A percentile compares a stretch with the other conserved stretches of the same genome.
Evolutionary conservation across 2,888 invertebrate genomes (phyloP).

Genomic region (Chalcis sispes): DNA sequence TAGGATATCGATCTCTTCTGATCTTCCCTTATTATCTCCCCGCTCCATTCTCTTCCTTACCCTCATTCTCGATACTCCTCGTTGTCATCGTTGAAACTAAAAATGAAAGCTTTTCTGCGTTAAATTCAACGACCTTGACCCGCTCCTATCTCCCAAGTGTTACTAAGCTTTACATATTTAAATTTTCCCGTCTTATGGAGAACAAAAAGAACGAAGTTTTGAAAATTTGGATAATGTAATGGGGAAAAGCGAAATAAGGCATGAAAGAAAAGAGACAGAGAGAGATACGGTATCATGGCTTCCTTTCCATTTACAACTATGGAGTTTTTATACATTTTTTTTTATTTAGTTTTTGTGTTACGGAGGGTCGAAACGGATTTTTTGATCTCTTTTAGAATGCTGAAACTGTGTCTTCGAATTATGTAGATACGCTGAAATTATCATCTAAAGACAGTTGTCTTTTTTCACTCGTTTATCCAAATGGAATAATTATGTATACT

Average conservation of each 20-base stretch:
- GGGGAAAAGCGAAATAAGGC: not conserved
- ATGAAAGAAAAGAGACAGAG: no score
- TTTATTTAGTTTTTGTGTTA: no score
- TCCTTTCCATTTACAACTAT: slow-evolving; percentile 14
- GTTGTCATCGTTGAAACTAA: not conserved
- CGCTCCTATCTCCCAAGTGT: slow-evolving; percentile 25
- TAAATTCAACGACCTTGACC: slow-evolving; percentile 52
- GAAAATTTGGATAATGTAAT: slow-evolving; percentile 42
- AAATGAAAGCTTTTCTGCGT: slow-evolving; percentile 16
- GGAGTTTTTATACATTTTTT: slow-evolving; percentile 32
- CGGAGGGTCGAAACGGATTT: no score
- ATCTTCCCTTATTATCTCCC: no score
- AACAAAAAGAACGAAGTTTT: not conserved
- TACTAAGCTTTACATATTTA: slow-evolving; percentile 48
- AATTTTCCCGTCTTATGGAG: slow-evolving; percentile 17
- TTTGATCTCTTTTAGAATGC: no score
- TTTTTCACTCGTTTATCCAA: no score
- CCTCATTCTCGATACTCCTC: not conserved
- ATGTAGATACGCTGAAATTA: no score
- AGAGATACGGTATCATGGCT: no score
- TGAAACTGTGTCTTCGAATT: no score
- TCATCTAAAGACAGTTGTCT: no score
- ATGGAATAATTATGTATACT: no score
- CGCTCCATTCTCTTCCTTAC: not conserved
- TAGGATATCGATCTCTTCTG: no score